These are phyloP conservation scores for Cololabis saira DNA, from an alignment of 2,113 vertebrate genomes.

Conservation along the genomic window DNA sequence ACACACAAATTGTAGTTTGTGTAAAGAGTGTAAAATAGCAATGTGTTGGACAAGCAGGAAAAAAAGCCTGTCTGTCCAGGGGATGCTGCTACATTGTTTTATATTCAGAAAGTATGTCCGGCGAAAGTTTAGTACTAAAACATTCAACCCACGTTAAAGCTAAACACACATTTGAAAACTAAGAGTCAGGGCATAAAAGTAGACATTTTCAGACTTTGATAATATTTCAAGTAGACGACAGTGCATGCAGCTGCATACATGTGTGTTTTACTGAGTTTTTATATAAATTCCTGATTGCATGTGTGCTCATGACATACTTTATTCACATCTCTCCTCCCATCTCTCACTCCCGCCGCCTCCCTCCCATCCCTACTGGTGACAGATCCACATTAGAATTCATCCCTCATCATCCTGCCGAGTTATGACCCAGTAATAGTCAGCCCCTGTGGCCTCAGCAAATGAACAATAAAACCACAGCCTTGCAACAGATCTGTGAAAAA, in stretches of 20 bases:
- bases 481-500: conserved; percentile 64
- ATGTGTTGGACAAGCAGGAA: conserved; percentile 25
- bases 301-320: conserved; percentile 50
- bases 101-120: background rate
- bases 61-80: conserved; percentile 11
- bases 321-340: conserved; percentile 55
- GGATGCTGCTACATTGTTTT: background rate
- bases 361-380: conserved; percentile 53
- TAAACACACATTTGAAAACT: background rate
- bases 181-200: background rate
- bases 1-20: conserved; percentile 37
- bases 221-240: conserved; percentile 12
- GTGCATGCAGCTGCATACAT: conserved; percentile 20
- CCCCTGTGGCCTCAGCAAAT: conserved; percentile 73
- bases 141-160: background rate
- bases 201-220: conserved; percentile 5
- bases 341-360: conserved; percentile 54
- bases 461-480: conserved; percentile 76
- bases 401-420: conserved; percentile 73
- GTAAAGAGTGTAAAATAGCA: conserved; percentile 30
- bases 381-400: conserved; percentile 74
- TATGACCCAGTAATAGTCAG: conserved; percentile 80
- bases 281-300: conserved; percentile 10
- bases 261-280: conserved; percentile 22
- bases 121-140: background rate